Base-by-base conservation (phyloP, 2,113 vertebrate genomes). In the Dipodomys merriami region DNA sequence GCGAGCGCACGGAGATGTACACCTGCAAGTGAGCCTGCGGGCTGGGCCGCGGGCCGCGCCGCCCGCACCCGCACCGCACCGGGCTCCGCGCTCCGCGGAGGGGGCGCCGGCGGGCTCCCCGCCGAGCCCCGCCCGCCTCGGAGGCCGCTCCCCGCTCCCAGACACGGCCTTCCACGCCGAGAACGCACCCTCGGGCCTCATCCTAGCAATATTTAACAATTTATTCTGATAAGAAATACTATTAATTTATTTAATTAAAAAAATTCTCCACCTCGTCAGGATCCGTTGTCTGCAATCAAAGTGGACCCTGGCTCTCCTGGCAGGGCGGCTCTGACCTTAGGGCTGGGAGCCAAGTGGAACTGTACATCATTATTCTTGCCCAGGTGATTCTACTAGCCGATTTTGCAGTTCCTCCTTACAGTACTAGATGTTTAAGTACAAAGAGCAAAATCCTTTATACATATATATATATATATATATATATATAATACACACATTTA, bases 241-340 rank as follows among this genome's bases (percentile, higher is more conserved):
- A 99, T 99, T 99, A 99, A 99, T 99, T 99, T 99, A 99, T 99
- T 99, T 98, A 99, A 98, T 98, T 98, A 98, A 98, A 96, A 97
- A 97, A 98, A 98, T 98, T 98, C 98, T 98, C 98, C 98, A 86
- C 98, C 97, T 85, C 96, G 93, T 96, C 95, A 88, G 97, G 98
- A 98, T 97, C 96, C 93, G 7, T 97, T 97, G 98, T 98, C 98
- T 98, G 96, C 98, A 98, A 97, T 97, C 96, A 96, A 96, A 98
- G 93, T 97, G 98, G 97, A 94, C 97, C 89, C 95, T 95, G 94
- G 95, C 95, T 97, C 96, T 97, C 90, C 95, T 98, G 97, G 97
- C 95, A 95, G 96, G 97, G 96, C 96, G 93, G 95, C 95, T 96
- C 39, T 97, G 96, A 97, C 95, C 25, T 95, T 96, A 94, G 76